Evolutionary conservation across 2,113 vertebrate genomes (phyloP).

Genomic region (Cygnus buccinator): DNA sequence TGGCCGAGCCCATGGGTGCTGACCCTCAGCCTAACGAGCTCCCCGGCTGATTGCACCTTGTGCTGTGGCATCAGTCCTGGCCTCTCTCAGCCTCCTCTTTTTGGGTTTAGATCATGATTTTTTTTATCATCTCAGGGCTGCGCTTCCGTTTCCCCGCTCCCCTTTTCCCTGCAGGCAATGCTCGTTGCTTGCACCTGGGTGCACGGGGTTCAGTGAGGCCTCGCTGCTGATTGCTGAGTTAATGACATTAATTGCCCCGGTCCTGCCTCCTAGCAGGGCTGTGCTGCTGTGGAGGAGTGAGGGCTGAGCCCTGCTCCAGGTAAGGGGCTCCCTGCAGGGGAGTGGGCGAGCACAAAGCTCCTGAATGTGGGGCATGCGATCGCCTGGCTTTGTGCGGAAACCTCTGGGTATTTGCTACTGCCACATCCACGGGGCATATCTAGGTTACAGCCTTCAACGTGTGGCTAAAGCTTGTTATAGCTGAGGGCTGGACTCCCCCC

Average conservation of each 20-base stretch:
- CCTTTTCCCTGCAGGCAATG: not conserved
- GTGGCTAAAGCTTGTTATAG: too few species aligned
- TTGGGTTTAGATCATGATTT: fast-evolving
- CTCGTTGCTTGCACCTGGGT: not conserved
- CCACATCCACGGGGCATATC: fast-evolving
- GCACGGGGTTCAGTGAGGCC: not conserved
- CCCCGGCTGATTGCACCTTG: not conserved
- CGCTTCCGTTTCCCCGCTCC: not conserved
- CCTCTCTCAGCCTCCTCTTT: not conserved
- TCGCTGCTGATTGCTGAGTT: not conserved
- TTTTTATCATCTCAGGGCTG: fast-evolving
- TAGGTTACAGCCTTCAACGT: fast-evolving
- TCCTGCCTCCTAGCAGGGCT: not conserved
- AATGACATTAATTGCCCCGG: not conserved
- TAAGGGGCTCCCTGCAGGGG: not conserved
- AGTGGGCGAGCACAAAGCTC: fast-evolving
- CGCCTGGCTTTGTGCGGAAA: fast-evolving
- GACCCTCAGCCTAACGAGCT: not conserved
- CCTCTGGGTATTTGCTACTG: fast-evolving
- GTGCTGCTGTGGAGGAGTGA: not conserved
- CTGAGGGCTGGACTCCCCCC: not conserved
- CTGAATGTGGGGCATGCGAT: fast-evolving
- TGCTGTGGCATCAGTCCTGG: fast-evolving
- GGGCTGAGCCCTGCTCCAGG: not conserved
- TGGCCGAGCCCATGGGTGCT: not conserved